Evolutionary conservation across 2,797 vertebrate genomes (phyloP).

Genomic region (Cygnus olor): DNA sequence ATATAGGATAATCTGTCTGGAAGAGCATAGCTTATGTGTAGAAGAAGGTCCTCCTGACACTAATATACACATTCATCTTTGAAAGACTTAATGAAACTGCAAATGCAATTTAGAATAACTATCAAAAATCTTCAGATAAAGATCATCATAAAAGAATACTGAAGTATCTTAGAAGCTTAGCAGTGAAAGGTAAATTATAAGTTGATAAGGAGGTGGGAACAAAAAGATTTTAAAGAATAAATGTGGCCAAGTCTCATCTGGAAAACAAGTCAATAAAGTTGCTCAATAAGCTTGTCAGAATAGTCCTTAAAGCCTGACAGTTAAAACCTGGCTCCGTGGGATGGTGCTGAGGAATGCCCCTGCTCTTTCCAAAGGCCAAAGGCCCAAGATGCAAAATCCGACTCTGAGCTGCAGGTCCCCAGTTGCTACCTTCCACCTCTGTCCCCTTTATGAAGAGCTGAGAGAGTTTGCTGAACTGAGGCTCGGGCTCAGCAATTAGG

Average conservation of each 20-base stretch:
- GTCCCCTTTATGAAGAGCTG: not conserved
- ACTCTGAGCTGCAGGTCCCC: not conserved
- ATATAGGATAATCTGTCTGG: not conserved
- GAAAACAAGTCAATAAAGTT: not conserved
- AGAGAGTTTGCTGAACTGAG: not conserved
- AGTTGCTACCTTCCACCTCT: not conserved
- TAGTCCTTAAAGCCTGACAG: not conserved
- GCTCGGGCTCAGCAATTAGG: not conserved
- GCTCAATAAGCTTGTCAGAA: not conserved
- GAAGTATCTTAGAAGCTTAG: not conserved
- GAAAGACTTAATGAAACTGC: slow-evolving; percentile 21
- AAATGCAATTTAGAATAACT: not conserved
- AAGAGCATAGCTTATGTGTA: not conserved
- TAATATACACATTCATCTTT: not conserved
- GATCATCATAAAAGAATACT: not conserved
- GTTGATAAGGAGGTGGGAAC: not conserved
- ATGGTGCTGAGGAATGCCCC: not conserved
- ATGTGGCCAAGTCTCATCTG: not conserved
- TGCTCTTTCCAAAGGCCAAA: not conserved
- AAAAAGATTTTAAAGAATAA: not conserved
- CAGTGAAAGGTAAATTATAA: not conserved
- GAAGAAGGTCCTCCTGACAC: not conserved
- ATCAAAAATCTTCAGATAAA: not conserved
- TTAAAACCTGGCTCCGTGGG: not conserved
- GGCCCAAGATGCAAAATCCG: not conserved